Evolutionary conservation across 2,113 vertebrate genomes (phyloP).

Genomic region (Puntigrus tetrazona): DNA sequence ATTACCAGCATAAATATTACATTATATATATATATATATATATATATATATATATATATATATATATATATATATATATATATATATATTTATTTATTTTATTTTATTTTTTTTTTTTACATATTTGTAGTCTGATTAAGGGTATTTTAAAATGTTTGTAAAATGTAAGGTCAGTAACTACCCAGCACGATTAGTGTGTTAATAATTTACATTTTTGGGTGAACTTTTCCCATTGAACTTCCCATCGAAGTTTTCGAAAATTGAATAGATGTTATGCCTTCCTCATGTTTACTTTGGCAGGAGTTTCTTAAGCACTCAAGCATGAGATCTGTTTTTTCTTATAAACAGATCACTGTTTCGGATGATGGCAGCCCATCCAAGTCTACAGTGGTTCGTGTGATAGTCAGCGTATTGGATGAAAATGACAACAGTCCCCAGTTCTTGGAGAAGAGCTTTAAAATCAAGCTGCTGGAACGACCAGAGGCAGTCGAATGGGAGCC

Average conservation of each 20-base stretch:
- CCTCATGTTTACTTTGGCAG: slow-evolving; percentile 1
- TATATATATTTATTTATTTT: too few species aligned
- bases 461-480: slow-evolving; percentile 78
- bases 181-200: neutral
- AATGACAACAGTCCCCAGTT: slow-evolving; percentile 86
- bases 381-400: slow-evolving; percentile 75
- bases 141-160: neutral
- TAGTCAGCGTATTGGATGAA: slow-evolving; percentile 84
- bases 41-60: too few species aligned
- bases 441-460: slow-evolving; percentile 84
- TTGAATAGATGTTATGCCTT: neutral
- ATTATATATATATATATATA: too few species aligned
- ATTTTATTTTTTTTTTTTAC: too few species aligned
- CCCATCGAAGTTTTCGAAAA: neutral
- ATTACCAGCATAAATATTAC: neutral
- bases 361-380: slow-evolving; percentile 76
- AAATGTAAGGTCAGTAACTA: neutral
- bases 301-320: neutral
- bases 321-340: neutral
- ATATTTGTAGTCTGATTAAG: neutral
- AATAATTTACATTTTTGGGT: neutral
- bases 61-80: too few species aligned
- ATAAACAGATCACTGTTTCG: slow-evolving; percentile 77
- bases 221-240: neutral
- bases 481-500: slow-evolving; percentile 73